Evolutionary conservation across 2,797 vertebrate genomes (phyloP).

Genomic region (Semaprochilodus insignis): DNA sequence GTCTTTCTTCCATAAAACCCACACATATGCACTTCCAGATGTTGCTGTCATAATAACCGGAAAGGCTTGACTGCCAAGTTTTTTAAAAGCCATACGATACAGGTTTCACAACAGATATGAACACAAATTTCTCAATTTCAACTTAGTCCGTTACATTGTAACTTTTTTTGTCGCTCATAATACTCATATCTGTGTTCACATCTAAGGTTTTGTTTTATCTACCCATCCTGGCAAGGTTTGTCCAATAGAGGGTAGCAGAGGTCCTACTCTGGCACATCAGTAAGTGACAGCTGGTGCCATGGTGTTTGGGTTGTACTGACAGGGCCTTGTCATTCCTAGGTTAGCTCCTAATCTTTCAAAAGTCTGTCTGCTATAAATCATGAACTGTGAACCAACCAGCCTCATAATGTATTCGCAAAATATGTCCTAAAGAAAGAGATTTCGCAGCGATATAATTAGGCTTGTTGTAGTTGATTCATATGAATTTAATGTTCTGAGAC

Average conservation of each 20-base stretch:
- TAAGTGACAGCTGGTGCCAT: constrained; percentile 45
- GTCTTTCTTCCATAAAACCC: constrained; percentile 12
- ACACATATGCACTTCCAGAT: constrained; percentile 3
- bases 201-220: not conserved
- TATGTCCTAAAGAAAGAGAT: constrained; percentile 35
- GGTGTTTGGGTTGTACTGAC: constrained; percentile 39
- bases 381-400: constrained; percentile 33
- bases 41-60: not conserved
- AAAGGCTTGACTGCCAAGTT: not conserved
- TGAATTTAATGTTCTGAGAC: not conserved
- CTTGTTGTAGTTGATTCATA: constrained; percentile 2
- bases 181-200: not conserved
- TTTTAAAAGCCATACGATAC: not conserved
- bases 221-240: constrained; percentile 34
- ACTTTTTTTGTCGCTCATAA: not conserved
- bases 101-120: not conserved
- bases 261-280: constrained; percentile 15
- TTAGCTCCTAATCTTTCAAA: constrained; percentile 44
- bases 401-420: constrained; percentile 38
- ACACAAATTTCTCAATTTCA: not conserved
- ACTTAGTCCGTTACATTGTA: not conserved
- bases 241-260: constrained; percentile 73
- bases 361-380: constrained; percentile 41
- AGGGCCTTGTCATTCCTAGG: constrained; percentile 30
- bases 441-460: constrained; percentile 12